These are phyloP conservation scores for Lamellibrachia satsuma DNA, from an alignment of 2,888 invertebrate genomes.

Conservation along the genomic window DNA sequence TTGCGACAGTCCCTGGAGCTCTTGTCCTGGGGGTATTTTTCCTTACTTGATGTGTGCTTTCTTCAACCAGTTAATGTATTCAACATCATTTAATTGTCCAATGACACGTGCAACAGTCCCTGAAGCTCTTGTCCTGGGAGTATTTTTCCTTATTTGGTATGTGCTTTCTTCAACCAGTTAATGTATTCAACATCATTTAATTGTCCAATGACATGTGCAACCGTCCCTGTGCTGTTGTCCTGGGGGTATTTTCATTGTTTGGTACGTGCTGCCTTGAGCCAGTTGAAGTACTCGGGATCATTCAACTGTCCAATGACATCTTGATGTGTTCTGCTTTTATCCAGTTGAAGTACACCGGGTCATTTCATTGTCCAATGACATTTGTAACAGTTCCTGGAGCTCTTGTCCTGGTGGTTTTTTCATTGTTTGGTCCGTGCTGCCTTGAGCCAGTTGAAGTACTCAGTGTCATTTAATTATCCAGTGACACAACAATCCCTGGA, in stretches of 20 bases:
- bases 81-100: too few species aligned
- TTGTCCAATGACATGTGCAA: not conserved
- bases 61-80: too few species aligned
- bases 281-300: not conserved
- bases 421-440: not conserved
- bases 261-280: not conserved
- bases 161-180: too few species aligned
- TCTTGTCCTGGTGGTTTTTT: not conserved
- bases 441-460: not conserved
- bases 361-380: too few species aligned
- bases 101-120: too few species aligned
- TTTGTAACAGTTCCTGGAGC: not conserved
- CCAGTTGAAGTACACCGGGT: too few species aligned
- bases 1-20: not conserved
- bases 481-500: not conserved
- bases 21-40: not conserved
- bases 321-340: not conserved
- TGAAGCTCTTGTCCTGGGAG: too few species aligned
- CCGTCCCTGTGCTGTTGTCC: not conserved
- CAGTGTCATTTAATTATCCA: not conserved
- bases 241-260: not conserved
- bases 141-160: too few species aligned
- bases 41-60: not conserved
- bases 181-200: too few species aligned
- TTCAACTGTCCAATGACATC: not conserved